phyloP scores from a whole-genome alignment of 1,140 invertebrate genomes.

The Sitodiplosis mosellana region DNA sequence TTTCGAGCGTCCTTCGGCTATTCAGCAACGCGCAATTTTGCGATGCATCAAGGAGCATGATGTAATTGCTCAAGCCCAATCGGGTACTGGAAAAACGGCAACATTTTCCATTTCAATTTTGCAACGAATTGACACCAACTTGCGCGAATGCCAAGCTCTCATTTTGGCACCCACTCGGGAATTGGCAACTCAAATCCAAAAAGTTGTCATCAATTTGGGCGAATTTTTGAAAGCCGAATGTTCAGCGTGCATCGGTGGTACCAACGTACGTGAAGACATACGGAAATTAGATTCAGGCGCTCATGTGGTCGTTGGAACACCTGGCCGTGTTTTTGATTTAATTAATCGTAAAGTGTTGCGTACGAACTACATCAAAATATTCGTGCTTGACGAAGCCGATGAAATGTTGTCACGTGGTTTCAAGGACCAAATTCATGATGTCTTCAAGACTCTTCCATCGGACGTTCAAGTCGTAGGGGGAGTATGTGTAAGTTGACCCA shows the following conservation, averaged over 20 bases:
- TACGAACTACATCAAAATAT: conserved; percentile 74
- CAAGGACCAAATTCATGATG: conserved; percentile 97
- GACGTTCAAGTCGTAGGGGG: conserved; percentile 93
- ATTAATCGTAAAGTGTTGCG: conserved; percentile 72
- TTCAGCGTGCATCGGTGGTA: conserved; percentile 95
- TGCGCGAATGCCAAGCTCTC: conserved; percentile 80
- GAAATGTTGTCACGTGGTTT: conserved; percentile 98
- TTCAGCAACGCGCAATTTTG: conserved; percentile 92
- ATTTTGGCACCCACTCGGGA: conserved; percentile 68
- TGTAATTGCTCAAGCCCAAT: conserved; percentile 97
- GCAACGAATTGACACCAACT: conserved; percentile 73
- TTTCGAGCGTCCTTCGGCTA: conserved; percentile 97
- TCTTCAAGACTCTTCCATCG: conserved; percentile 69
- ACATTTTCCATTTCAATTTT: conserved; percentile 96
- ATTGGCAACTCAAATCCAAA: conserved; percentile 5
- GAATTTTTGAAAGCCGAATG: conserved; percentile 89
- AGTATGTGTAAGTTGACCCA: too few species aligned
- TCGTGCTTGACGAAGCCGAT: conserved; percentile 95
- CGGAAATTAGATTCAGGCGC: conserved; percentile 73
- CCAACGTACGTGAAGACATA: conserved; percentile 91
- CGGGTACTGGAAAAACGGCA: conserved; percentile 94
- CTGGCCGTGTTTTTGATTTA: conserved; percentile 92
- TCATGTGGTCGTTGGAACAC: conserved; percentile 92
- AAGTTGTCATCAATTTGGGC: conserved; percentile 81
- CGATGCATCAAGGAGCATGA: conserved; percentile 85